Base-by-base conservation (phyloP, 1,140 invertebrate genomes). In the Pomacea maculata region DNA sequence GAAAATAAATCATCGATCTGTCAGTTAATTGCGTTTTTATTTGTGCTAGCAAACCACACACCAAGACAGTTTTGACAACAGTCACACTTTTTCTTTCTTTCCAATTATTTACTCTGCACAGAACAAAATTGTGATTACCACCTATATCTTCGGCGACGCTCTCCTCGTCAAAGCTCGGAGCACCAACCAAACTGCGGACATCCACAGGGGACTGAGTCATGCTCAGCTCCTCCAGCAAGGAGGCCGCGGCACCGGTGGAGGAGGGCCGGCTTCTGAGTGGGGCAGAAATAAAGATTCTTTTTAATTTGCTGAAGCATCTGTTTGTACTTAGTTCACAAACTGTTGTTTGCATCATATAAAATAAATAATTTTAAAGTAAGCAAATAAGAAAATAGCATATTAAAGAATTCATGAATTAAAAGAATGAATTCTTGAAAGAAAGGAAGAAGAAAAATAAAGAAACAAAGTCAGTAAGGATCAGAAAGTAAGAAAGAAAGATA, bases 101-200 rank as follows among this genome's bases (percentile, higher is more conserved):
- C 10, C 25, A 25, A 25, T 25, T n/a, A n/a, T n/a, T n/a, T n/a
- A n/a, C 17, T 19, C 15, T 73, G 14, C 29, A 9, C 45, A 29
- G 4, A 11, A 73, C 71, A 45, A 25, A 34, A 73, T 55, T 75
- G 73, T 5, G 61, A 63, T 65, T 52, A 52, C 34, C 75, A 85
- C 85, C 83, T 77, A 83, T 73, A 45, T 86, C 85, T 78, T 86
- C 85, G 4, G 82, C 75, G 6, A 83, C 29, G 75, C 77, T 82
- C 63, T 85, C 85, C 25, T 82, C 82, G 45, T 85, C 84, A 21
- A 82, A 84, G 75, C 80, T 83, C 64, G 79, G 73, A 79, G 76
- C n/a, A 80, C 61, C 21, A 75, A 77, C 5, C 79, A 75, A 11
- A 17, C 19, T 55, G 34, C 72, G 64, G 7, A 65, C 21, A 2